Evolutionary conservation across 2,888 invertebrate species (phyloP).

Genomic region (Lacanobia wlatinum): DNA sequence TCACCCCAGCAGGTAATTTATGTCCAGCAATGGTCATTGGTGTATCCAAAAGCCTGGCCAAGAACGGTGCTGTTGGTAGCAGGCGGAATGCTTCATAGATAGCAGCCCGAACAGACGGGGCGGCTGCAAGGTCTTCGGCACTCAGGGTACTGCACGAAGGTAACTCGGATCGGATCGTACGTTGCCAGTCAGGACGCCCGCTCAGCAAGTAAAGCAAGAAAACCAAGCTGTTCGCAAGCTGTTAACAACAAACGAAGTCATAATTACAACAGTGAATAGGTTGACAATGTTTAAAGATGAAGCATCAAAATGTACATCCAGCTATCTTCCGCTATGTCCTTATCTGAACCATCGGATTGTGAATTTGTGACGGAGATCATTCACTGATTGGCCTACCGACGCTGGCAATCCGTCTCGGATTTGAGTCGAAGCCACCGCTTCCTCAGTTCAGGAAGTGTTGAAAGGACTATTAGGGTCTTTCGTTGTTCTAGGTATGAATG

Average conservation of each 20-base stretch:
- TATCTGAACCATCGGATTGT: too few relatives aligned
- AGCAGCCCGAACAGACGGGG: constrained; percentile 95
- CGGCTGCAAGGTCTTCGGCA: constrained; percentile 91
- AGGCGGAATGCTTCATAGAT: constrained; percentile 94
- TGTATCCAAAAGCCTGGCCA: constrained; percentile 94
- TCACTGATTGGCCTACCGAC: too few relatives aligned
- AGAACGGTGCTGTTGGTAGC: constrained; percentile 94
- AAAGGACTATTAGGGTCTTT: too few relatives aligned
- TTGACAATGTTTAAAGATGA: too few relatives aligned
- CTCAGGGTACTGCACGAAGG: constrained; percentile 90
- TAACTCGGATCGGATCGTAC: constrained; percentile 92
- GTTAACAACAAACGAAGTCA: constrained; percentile 45
- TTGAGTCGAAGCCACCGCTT: too few relatives aligned
- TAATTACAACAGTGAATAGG: too few relatives aligned
- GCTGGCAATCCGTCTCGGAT: too few relatives aligned
- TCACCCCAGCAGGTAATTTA: constrained; percentile 93
- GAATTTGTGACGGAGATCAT: too few relatives aligned
- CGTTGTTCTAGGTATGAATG: too few relatives aligned
- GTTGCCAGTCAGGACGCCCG: constrained; percentile 92
- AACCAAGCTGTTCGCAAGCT: constrained; percentile 95
- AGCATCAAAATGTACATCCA: too few relatives aligned
- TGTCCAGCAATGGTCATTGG: constrained; percentile 93
- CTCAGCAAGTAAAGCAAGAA: constrained; percentile 95
- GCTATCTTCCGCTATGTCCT: too few relatives aligned
- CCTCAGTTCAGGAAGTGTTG: too few relatives aligned